Percentiles rank a stretch among this genome's conserved stretches.
These are phyloP conservation scores for Mesembrinibis cayennensis DNA, from an alignment of 2,113 vertebrate genomes.

Conservation along the genomic window DNA sequence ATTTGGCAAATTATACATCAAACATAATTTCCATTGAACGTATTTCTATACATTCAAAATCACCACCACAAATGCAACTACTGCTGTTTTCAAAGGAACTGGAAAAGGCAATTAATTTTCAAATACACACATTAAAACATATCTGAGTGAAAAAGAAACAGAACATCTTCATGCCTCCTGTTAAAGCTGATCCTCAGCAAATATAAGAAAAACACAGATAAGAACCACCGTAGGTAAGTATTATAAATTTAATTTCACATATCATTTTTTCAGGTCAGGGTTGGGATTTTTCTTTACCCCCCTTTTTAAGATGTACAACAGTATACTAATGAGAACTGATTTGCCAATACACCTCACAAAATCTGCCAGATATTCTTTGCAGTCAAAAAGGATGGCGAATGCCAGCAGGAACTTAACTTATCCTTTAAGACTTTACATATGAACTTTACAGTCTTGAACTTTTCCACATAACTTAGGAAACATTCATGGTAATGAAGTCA, in stretches of 20 bases:
- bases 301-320: neutral
- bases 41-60: neutral
- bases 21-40: neutral
- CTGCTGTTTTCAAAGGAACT: neutral
- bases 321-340: neutral
- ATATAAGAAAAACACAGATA: neutral
- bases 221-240: neutral
- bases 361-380: neutral
- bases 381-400: neutral
- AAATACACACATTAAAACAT: neutral
- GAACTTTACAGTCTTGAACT: neutral
- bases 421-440: neutral
- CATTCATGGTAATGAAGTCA: neutral
- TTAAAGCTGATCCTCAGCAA: neutral
- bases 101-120: neutral
- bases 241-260: neutral
- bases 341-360: neutral
- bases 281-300: neutral
- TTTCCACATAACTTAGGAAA: neutral
- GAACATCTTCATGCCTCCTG: neutral
- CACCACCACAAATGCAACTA: neutral
- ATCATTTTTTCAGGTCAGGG: neutral
- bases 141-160: neutral
- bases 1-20: neutral
- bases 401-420: neutral